Evolutionary conservation across 2,113 vertebrate genomes (phyloP), one percentile per base, ranked within the genome.

Genomic region (Pycnonotus jocosus): DNA sequence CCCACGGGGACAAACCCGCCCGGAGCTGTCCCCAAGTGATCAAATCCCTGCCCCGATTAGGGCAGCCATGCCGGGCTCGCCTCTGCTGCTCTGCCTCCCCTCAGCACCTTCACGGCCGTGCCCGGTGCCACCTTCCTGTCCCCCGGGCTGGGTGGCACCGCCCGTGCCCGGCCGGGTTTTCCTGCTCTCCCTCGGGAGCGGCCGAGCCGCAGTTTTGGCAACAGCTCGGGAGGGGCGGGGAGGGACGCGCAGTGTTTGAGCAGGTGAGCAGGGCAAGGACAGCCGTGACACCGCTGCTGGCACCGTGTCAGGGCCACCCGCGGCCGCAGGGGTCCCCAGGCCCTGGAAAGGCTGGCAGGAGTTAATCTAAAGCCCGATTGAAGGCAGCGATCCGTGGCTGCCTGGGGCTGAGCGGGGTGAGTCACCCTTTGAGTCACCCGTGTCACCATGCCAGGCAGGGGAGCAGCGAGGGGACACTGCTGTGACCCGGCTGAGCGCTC

Each of bases 1-100:
- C 95, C 86, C 92, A 85, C 57, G 38, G 37, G 64, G 85, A 93
- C 74, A 72, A 90, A 94, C 92, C 81, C 92, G 95, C 78, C 93
- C 10, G 79, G 71, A 90, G 7, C 48, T 86, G 92, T 72, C 66
- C 73, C 5, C 24, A 12, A 66, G 44, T 82, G 95, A 85, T 72
- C 51, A 92, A 72, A 94, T 64, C 51, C 93, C 92, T 53, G 54
- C 35, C 15, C 66, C 0, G 48, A 20, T 54, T 4, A 13, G 61
- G 0, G 84, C 28, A 56, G 3, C 1, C 57, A 12, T 0, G 54
- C 58, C 4, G 76, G 23, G 45, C n/a, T 62, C 20, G 71, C 56
- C n/a, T 45, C 58, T 0, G 79, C 19, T 28, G 31, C 48, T 62
- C 60, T 42, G n/a, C 18, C 27, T 37, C 9, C 53, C 12, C 53